Evolutionary conservation across 2,113 vertebrate genomes (phyloP).

Genomic region (Petrocephalus microphthalmus): DNA sequence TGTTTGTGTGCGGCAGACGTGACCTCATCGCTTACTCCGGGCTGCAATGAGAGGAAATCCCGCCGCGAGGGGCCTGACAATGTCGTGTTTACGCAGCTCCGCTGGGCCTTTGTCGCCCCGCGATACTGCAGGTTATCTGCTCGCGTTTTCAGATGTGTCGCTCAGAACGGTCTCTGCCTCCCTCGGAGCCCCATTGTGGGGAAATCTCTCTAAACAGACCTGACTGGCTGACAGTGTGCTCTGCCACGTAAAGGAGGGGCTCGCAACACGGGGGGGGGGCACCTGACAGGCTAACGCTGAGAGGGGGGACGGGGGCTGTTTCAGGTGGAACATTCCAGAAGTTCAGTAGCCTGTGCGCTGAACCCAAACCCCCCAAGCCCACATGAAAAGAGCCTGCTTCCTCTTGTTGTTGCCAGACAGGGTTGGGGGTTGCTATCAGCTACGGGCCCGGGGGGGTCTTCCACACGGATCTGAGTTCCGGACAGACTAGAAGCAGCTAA

Average conservation of each 20-base stretch:
- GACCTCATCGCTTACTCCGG: neutral
- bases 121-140: neutral
- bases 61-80: neutral
- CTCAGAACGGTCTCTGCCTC: neutral
- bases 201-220: neutral
- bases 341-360: neutral
- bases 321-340: constrained; percentile 10
- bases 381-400: constrained; percentile 23
- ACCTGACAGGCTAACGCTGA: neutral
- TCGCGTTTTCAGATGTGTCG: neutral
- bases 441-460: neutral
- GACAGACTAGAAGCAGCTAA: neutral
- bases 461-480: neutral
- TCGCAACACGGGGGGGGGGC: neutral
- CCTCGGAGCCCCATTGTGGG: neutral
- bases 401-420: constrained; percentile 32
- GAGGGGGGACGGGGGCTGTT: neutral
- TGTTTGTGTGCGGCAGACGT: neutral
- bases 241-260: neutral
- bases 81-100: neutral
- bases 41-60: neutral
- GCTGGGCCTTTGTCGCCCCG: neutral
- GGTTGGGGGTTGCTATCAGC: neutral
- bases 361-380: neutral
- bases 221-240: neutral